Percentiles rank a stretch among this genome's conserved stretches.
These are phyloP conservation scores for Amorpha juglandis DNA, from an alignment of 2,888 invertebrate genomes.

Conservation along the genomic window DNA sequence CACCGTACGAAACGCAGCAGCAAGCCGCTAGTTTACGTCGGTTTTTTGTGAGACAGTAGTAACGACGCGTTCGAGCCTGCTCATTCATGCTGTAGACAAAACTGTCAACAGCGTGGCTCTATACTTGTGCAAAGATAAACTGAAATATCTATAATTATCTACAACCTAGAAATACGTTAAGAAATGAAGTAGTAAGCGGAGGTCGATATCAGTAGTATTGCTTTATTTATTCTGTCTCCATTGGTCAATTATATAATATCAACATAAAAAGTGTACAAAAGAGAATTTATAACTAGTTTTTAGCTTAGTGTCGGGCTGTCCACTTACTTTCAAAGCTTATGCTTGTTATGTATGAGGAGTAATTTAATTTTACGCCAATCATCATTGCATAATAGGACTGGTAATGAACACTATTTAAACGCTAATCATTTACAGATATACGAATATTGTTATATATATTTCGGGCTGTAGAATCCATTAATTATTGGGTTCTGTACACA, in stretches of 20 bases:
- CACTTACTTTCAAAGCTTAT: slow-evolving; percentile 13
- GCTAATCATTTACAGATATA: neutral
- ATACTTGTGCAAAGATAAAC: too few relatives aligned
- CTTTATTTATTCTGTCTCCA: neutral
- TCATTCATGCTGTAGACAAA: too few relatives aligned
- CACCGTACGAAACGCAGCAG: too few relatives aligned
- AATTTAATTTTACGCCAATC: slow-evolving; percentile 12
- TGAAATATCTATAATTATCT: too few relatives aligned
- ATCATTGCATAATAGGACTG: slow-evolving; percentile 12
- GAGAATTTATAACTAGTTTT: neutral
- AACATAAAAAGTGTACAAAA: neutral
- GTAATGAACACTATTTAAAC: slow-evolving; percentile 15
- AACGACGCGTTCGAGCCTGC: too few relatives aligned
- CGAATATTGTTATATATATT: neutral
- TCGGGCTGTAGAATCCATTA: too few relatives aligned
- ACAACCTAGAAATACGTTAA: too few relatives aligned
- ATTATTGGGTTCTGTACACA: too few relatives aligned
- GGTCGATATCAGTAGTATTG: neutral
- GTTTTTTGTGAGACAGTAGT: too few relatives aligned
- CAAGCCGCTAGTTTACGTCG: too few relatives aligned
- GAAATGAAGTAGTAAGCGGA: too few relatives aligned
- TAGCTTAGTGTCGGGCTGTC: neutral
- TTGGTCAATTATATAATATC: neutral
- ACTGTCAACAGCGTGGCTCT: too few relatives aligned
- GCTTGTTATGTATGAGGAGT: neutral